Conservation (phyloP, 1,140 invertebrate species). For the Nasonia longicornis region DNA sequence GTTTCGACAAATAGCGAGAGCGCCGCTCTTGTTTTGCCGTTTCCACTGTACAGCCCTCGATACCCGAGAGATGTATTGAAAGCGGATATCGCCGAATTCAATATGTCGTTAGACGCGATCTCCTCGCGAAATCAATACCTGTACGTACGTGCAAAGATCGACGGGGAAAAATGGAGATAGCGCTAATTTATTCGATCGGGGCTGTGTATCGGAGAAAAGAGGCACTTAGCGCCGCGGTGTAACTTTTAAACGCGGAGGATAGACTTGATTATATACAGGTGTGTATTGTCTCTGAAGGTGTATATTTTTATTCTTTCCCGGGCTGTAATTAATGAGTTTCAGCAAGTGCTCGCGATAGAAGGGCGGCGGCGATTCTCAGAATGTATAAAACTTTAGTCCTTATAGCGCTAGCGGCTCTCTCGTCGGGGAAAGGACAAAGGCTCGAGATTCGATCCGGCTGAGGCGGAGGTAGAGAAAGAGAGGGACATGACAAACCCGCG, state of each 20-base stretch:
- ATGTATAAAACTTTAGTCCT: constrained; percentile 36
- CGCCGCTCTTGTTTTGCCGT: not conserved
- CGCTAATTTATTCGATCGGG: constrained; percentile 3
- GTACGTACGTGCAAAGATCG: not conserved
- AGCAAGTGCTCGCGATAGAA: constrained; percentile 34
- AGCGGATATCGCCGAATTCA: not conserved
- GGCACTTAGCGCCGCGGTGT: constrained; percentile 5
- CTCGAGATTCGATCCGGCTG: not conserved
- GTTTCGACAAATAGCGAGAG: not conserved
- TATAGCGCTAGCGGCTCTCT: constrained; percentile 34
- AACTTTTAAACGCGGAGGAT: constrained; percentile 36
- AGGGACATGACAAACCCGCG: constrained; percentile 32
- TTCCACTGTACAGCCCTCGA: not conserved
- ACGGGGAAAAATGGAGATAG: not conserved
- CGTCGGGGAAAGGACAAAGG: not conserved
- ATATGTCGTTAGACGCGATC: not conserved
- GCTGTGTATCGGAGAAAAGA: constrained; percentile 1
- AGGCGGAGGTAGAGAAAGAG: not conserved
- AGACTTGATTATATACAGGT: constrained; percentile 28
- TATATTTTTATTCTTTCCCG: not conserved
- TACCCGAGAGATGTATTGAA: not conserved
- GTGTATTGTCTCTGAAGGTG: not conserved
- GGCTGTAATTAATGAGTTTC: constrained; percentile 54
- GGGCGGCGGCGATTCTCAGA: constrained; percentile 23
- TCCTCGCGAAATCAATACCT: not conserved